Base-by-base conservation (phyloP, 2,888 invertebrate genomes). In the Arctia plantaginis region DNA sequence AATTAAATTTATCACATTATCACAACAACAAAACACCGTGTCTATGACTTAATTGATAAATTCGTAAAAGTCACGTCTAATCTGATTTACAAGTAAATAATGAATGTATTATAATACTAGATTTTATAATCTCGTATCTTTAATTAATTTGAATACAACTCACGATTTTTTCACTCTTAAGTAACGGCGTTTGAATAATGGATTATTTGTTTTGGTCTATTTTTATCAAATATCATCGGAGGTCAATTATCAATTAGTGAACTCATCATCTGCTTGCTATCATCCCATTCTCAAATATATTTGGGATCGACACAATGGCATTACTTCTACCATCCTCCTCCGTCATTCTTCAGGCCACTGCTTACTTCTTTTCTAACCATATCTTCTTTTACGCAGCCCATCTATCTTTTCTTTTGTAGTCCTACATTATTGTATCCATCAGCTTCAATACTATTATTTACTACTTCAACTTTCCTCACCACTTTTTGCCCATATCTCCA, bases 41-140 rank as follows among this genome's bases (percentile, higher is more conserved):
- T 39, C 69, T 30, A 59, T 69, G 59, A 62, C 59, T 41, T 39
- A 3, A 15, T 69, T 69, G 59, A 27, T 41, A n/a, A 69, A 30
- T 39, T 39, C n/a, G 51, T 68, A 69, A 59, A 39, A 27, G 69
- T 59, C 39, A 59, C 59, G 59, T 59, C 27, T 69, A 3, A 69
- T 69, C 30, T 27, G 59, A 62, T 59, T 62, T 39, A 41, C 30
- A 69, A 69, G 27, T 41, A 33, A 59, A 59, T 39, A 39, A 30
- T 15, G 27, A 59, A 62, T 39, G 35, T 20, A 69, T 41, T 30
- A 27, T 41, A 59, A 41, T 59, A 41, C 41, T 55, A 55, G 55
- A 23, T n/a, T 55, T 10, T n/a, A 7, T 10, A 12, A 55, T n/a
- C n/a, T n/a, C n/a, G n/a, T n/a, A n/a, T n/a, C 0, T 55, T 55